These are phyloP conservation scores for Notiomystis cincta DNA, from an alignment of 2,113 vertebrate genomes.

Conservation along the genomic window DNA sequence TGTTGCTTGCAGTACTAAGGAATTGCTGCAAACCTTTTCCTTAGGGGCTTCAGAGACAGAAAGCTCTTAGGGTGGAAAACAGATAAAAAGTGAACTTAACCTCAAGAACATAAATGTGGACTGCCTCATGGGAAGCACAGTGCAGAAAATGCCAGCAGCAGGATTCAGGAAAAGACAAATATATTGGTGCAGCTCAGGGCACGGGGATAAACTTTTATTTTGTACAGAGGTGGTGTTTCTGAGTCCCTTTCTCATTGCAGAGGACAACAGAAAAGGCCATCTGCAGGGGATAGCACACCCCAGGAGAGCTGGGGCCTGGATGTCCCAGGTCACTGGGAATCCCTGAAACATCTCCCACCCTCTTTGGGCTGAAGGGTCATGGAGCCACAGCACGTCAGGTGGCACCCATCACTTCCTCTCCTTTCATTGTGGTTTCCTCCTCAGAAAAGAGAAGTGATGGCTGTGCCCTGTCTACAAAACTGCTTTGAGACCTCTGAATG, in stretches of 20 bases:
- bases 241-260: not conserved
- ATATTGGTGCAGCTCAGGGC: not conserved
- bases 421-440: not conserved
- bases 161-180: not conserved
- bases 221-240: not conserved
- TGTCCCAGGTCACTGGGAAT: not conserved
- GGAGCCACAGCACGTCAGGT: accelerated
- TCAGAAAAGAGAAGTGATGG: accelerated
- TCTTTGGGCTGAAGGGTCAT: not conserved
- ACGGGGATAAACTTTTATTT: not conserved
- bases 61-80: not conserved
- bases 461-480: not conserved
- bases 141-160: not conserved
- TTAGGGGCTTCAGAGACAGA: not conserved
- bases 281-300: not conserved
- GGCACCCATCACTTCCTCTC: not conserved
- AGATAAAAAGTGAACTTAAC: not conserved
- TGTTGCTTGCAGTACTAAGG: not conserved
- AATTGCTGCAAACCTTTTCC: not conserved
- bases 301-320: not conserved
- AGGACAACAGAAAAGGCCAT: not conserved
- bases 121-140: not conserved
- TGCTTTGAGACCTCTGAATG: not conserved
- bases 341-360: not conserved
- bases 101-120: not conserved